Base-by-base conservation (phyloP, 2,797 vertebrate genomes). In the Gymnothorax javanicus region DNA sequence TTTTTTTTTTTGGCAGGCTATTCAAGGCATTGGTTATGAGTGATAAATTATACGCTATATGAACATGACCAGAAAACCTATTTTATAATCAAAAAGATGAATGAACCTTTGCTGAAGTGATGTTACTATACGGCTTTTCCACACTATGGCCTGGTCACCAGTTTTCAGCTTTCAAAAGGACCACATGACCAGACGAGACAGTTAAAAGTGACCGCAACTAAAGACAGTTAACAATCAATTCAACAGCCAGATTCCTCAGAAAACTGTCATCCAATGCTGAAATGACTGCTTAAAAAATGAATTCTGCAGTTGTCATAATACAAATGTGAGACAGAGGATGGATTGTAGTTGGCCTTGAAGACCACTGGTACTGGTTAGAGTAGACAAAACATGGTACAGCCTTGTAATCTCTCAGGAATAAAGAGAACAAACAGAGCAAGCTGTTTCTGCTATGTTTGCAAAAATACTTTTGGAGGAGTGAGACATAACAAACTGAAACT, bases 11-110 rank as follows among this genome's bases (percentile, higher is more conserved):
- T 15, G 52, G 77, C 6, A 23, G 50, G 6, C 50, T 23, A 81
- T 81, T 77, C 56, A 20, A 54, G 52, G 52, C 17, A 54, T 23
- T 27, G 25, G 50, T 81, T 4, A 75, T 33, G 25, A 75, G 43
- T 52, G 11, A 81, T 81, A 81, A 81, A 54, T 8, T 11, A 52
- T 15, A 81, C 9, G 17, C 52, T 20, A 15, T 81, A 81, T 56
- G 50, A 81, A 81, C 52, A 17, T 81, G 77, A 54, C 50, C 77
- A 56, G 77, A 81, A n/a, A 81, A 81, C 77, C 54, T 15, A 81
- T 56, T 81, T 73, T 81, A 8, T 20, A 56, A n/a, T 56, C 23
- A 12, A 81, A 15, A 81, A 23, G 77, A 81, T 20, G 17, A 81
- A 56, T 81, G 77, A 81, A 81, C 77, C 50, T 12, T 54, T 56